phyloP scores from a whole-genome alignment of 1,140 invertebrate species.

The Philotrypesis tridentata region DNA sequence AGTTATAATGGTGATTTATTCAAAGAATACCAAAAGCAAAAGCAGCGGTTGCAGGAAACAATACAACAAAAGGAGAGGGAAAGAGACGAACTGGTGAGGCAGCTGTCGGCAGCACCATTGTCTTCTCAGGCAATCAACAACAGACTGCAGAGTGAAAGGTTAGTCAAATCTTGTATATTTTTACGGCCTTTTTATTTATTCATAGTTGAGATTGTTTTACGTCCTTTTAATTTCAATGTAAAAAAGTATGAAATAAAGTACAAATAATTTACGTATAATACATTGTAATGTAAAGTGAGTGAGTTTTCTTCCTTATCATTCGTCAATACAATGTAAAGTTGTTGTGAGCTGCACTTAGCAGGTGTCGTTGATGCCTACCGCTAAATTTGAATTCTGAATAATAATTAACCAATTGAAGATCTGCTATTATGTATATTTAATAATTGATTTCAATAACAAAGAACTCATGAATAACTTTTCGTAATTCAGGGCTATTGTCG shows the following conservation, averaged over 20 bases:
- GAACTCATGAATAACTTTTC: no score
- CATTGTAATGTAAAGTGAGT: no score
- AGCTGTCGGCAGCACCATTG: conserved; percentile 70
- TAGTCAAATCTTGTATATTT: conserved; percentile 52
- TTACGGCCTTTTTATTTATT: no score
- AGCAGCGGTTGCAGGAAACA: conserved; percentile 80
- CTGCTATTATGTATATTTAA: no score
- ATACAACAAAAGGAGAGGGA: conserved; percentile 78
- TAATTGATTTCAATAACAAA: no score
- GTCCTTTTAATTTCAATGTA: no score
- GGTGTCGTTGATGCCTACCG: conserved; percentile 1
- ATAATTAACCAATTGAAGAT: no score
- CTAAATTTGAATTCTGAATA: background rate
- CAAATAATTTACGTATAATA: no score
- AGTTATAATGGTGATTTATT: conserved; percentile 80
- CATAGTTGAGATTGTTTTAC: no score
- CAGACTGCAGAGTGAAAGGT: conserved; percentile 72
- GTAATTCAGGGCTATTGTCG: no score
- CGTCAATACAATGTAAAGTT: background rate
- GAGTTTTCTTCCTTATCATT: background rate
- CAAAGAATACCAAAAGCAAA: conserved; percentile 83
- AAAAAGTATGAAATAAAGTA: no score
- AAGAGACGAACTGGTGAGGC: conserved; percentile 75
- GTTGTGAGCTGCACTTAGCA: background rate
- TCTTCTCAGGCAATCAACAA: conserved; percentile 69